Base-by-base conservation (phyloP, 2,888 invertebrate species). In the Drosophila meridionalis region DNA sequence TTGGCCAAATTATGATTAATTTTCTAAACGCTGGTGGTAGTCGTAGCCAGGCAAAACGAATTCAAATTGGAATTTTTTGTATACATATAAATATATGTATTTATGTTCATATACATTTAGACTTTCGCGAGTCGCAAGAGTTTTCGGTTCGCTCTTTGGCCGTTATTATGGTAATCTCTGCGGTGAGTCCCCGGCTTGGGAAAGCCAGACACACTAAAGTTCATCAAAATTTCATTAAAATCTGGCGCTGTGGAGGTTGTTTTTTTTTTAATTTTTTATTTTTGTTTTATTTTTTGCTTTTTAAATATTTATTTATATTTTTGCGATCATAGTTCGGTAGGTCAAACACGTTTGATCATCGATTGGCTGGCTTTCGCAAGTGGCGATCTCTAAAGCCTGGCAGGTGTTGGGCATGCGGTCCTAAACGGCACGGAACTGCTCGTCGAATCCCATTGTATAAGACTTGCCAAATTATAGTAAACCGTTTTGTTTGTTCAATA, bases 121-220 rank as follows among this genome's bases (percentile, higher is more conserved):
- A 70, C 76, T 79, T 79, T 79, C 79, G 66, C 78, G 50, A 78
- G 67, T 48, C 48, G 26, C 36, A 42, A 28, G 38, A 36, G 11
- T 60, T 52, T 34, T 65, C 42, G 40, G 36, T 20, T 53, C 43
- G 63, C n/a, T 52, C 70, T 63, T 42, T 59, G 63, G 68, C 76
- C 76, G 78, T 84, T 87, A 80, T 76, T 82, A 87, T 87, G 85
- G 55, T 84, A 85, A 85, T 84, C 71, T 65, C 9, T 30, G 55
- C 55, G 78, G 76, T 70, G 69, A 76, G 69, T 83, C 76, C 81
- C 86, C 81, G 70, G 11, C 32, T 56, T 69, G 50, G 38, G 43
- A 69, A 67, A 68, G 42, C 58, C n/a, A 26, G 48, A 40, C 30
- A 42, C 36, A 38, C 69, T 30, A 57, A 30, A 75, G 75, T 67